These are phyloP conservation scores for Ariopsis seemanni DNA, from an alignment of 2,113 vertebrate species.

Conservation along the genomic window DNA sequence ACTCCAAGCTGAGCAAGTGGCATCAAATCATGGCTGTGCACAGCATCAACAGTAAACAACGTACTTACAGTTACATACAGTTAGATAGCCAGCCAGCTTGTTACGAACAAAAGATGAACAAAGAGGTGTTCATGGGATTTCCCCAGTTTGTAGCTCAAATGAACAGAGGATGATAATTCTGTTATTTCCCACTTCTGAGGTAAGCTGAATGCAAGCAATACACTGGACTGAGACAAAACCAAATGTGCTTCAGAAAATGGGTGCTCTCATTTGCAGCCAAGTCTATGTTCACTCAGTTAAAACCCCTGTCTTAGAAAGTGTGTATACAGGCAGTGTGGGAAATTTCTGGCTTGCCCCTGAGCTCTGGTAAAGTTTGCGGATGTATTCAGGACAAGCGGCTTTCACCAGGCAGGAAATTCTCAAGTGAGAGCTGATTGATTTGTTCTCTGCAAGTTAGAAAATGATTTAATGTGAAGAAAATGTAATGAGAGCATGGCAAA, in stretches of 20 bases:
- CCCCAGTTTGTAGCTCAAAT: neutral
- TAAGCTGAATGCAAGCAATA: neutral
- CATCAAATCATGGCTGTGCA: neutral
- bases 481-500: slow-evolving; percentile 44
- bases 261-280: neutral
- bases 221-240: neutral
- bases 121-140: neutral
- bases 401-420: slow-evolving; percentile 49
- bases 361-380: neutral
- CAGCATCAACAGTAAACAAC: neutral
- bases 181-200: neutral
- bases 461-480: slow-evolving; percentile 39
- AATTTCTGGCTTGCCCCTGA: neutral
- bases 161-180: neutral
- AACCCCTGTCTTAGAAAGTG: neutral
- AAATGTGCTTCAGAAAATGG: neutral
- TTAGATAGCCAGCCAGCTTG: neutral
- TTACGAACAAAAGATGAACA: neutral
- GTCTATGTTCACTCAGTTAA: neutral
- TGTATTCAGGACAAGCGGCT: neutral
- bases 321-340: neutral
- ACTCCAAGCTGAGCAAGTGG: neutral
- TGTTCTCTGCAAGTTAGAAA: slow-evolving; percentile 48
- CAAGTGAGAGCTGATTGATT: slow-evolving; percentile 50
- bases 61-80: neutral